Evolutionary conservation across 2,113 vertebrate genomes (phyloP).

Genomic region (Grallaria varia): DNA sequence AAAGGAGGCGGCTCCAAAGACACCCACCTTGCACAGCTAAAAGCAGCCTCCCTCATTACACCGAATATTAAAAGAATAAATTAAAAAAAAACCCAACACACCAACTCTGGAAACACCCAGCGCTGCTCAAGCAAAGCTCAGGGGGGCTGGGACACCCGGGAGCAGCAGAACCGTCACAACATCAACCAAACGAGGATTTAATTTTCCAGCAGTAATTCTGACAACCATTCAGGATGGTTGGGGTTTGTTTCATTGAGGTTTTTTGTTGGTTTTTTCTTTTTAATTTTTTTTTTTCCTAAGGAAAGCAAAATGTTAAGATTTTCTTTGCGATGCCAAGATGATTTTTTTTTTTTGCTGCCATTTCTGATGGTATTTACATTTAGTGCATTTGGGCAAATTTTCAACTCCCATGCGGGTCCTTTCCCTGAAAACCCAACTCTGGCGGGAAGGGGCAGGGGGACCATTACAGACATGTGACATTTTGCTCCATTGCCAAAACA

Average conservation of each 20-base stretch:
- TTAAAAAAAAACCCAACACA: too few relatives aligned
- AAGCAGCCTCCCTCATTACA: background rate
- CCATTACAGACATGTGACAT: background rate
- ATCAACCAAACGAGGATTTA: rapidly evolving
- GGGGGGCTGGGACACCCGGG: background rate
- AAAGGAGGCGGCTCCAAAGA: background rate
- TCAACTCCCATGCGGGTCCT: background rate
- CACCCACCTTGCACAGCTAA: background rate
- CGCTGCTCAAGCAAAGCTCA: background rate
- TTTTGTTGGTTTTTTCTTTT: too few relatives aligned
- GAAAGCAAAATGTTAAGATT: constrained; percentile 5
- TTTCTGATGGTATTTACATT: constrained; percentile 18
- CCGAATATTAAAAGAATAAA: background rate
- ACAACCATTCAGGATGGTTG: background rate
- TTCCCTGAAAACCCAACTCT: background rate
- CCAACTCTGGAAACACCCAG: background rate
- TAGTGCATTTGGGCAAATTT: background rate
- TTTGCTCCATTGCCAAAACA: constrained; percentile 10
- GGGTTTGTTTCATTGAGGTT: background rate
- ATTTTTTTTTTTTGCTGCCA: background rate
- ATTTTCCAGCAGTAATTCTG: background rate
- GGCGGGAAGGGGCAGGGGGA: background rate
- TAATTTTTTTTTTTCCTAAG: background rate
- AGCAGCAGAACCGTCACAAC: background rate
- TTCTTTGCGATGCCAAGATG: background rate